Base-by-base conservation (phyloP, 2,113 vertebrate genomes). In the Puffinus mauretanicus region DNA sequence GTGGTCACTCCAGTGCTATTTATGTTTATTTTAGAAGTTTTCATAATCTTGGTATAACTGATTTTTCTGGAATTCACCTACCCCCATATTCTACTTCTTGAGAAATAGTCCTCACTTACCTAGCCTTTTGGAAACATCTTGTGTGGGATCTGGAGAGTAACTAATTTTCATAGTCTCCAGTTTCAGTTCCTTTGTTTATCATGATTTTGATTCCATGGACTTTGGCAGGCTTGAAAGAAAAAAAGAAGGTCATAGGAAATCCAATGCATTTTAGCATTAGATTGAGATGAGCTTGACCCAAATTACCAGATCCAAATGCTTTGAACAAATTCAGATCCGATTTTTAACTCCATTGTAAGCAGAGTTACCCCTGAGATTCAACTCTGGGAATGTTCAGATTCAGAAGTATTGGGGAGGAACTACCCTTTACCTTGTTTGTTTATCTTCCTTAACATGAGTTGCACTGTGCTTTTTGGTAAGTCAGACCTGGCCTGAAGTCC, bases 121-220 rank as follows among this genome's bases (percentile, higher is more conserved):
- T n/a, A 40, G 22, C 11, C 70, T 72, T 84, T 80, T 29, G 38
- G 46, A 71, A 90, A 51, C 76, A 71, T 55, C 49, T 87, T 70
- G 54, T 71, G 58, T 91, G 79, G 79, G 76, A 86, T 85, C 61
- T 88, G 38, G 61, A 70, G 15, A 81, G 32, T 29, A 58, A 88
- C 46, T 82, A 25, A 62, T 83, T 94, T 95, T 94, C 54, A 38
- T 66, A 85, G 25, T 79, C 42, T 96, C 82, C 84, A 30, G 40
- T 96, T 97, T 97, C 84, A 55, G 54, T 82, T 69, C 3, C 3
- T 94, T 90, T 95, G 65, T 95, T 96, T 94, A 75, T 51, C 86
- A 18, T 85, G 62, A 92, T 92, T 93, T 40, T 20, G 58, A 88
- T 86, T 94, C 25, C 14, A 26, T 57, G 58, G 92, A 84, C 34